Evolutionary conservation across 1,140 invertebrate genomes (phyloP).

Genomic region (Lepidurus couesii): DNA sequence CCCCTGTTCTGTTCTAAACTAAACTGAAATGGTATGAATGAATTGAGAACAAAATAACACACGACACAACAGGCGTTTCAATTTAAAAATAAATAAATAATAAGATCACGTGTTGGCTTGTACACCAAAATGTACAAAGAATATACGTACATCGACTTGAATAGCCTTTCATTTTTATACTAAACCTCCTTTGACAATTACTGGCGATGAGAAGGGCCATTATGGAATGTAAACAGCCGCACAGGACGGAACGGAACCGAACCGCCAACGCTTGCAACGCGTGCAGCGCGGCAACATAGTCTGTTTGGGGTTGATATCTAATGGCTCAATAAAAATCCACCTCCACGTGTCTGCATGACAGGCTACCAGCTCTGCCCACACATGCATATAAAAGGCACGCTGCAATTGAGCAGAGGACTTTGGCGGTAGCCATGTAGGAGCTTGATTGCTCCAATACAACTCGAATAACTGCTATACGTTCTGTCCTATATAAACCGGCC

Average conservation of each 20-base stretch:
- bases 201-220: no score
- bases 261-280: not conserved
- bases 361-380: not conserved
- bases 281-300: not conserved
- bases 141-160: no score
- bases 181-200: no score
- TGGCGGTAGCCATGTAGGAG: not conserved
- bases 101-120: no score
- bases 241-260: not conserved
- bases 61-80: no score
- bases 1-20: no score
- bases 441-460: not conserved
- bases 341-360: conserved; percentile 20
- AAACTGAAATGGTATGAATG: no score
- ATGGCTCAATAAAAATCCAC: not conserved
- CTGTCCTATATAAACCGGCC: no score
- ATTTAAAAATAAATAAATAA: no score
- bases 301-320: not conserved
- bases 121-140: no score
- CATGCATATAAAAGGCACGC: not conserved
- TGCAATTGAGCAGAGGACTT: not conserved
- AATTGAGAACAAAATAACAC: no score
- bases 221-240: not conserved
- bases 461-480: not conserved
- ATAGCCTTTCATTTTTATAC: no score